Conservation (phyloP, 2,888 invertebrate species). For the Electrophaes corylata region DNA sequence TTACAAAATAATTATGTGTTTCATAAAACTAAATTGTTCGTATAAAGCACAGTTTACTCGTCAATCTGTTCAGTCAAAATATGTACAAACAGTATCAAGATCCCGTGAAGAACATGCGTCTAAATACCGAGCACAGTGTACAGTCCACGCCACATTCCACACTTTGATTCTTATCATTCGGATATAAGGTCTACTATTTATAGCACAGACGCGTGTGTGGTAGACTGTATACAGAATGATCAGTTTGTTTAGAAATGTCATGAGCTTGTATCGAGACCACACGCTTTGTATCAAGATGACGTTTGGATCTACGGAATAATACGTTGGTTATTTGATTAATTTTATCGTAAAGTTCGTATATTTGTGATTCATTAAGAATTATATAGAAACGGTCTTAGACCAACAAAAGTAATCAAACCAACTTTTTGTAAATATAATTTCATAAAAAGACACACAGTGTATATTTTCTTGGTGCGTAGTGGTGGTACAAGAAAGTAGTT, state of each 20-base stretch:
- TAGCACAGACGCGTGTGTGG: slow-evolving; percentile 1
- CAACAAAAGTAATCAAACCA: too few relatives aligned
- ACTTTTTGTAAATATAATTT: too few relatives aligned
- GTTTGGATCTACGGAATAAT: slow-evolving; percentile 30
- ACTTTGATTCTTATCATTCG: slow-evolving; percentile 5
- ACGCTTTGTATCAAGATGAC: slow-evolving; percentile 66
- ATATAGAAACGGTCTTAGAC: background rate
- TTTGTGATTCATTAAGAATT: background rate
- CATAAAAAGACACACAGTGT: too few relatives aligned
- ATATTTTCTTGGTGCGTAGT: too few relatives aligned
- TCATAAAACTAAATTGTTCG: slow-evolving; percentile 41
- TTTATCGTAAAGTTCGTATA: background rate
- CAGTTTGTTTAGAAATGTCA: slow-evolving; percentile 80
- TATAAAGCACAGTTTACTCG: slow-evolving; percentile 58
- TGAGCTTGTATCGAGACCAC: slow-evolving; percentile 62
- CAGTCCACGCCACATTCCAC: slow-evolving; percentile 2
- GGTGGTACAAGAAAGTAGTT: too few relatives aligned
- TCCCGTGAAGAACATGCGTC: slow-evolving; percentile 61
- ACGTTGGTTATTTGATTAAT: slow-evolving; percentile 1
- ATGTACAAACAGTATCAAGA: slow-evolving; percentile 68
- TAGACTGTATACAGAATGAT: slow-evolving; percentile 49
- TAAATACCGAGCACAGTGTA: slow-evolving; percentile 54
- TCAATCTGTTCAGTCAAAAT: slow-evolving; percentile 75
- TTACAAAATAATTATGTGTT: slow-evolving; percentile 26
- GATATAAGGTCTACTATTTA: slow-evolving; percentile 17